Evolutionary conservation across 2,797 vertebrate genomes (phyloP).

Genomic region (Amblyopsis hoosieri): DNA sequence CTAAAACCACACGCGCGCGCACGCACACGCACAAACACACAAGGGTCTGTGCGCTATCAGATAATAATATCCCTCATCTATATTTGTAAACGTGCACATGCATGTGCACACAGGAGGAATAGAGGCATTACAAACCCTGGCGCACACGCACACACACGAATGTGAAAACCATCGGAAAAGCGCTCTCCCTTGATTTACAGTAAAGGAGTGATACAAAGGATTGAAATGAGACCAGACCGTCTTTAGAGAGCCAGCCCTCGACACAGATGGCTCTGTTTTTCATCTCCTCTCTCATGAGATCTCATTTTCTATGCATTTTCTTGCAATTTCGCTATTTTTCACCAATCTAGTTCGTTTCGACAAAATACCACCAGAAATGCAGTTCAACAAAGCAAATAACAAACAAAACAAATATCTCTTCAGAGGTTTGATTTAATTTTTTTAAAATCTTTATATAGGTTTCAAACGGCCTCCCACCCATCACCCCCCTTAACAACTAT

Average conservation of each 20-base stretch:
- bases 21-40: slow-evolving; percentile 23
- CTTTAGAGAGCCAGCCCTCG: slow-evolving; percentile 72
- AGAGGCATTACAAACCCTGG: not conserved
- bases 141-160: slow-evolving; percentile 11
- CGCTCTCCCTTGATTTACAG: slow-evolving; percentile 64
- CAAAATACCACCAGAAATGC: slow-evolving; percentile 66
- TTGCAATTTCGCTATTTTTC: slow-evolving; percentile 55
- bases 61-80: not conserved
- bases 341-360: slow-evolving; percentile 67
- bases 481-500: not conserved
- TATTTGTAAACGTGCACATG: not conserved
- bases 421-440: slow-evolving; percentile 31
- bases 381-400: slow-evolving; percentile 70
- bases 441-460: not conserved
- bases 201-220: slow-evolving; percentile 70
- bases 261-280: slow-evolving; percentile 78
- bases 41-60: slow-evolving; percentile 12
- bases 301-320: slow-evolving; percentile 72
- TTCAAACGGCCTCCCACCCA: slow-evolving; percentile 17
- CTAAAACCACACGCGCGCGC: slow-evolving; percentile 60
- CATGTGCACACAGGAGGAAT: slow-evolving; percentile 27
- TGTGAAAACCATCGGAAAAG: slow-evolving; percentile 32
- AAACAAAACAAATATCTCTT: slow-evolving; percentile 67
- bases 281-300: slow-evolving; percentile 74
- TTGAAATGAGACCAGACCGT: slow-evolving; percentile 72